These are phyloP conservation scores for Streptopelia turtur DNA, from an alignment of 2,797 vertebrate species.

Conservation along the genomic window DNA sequence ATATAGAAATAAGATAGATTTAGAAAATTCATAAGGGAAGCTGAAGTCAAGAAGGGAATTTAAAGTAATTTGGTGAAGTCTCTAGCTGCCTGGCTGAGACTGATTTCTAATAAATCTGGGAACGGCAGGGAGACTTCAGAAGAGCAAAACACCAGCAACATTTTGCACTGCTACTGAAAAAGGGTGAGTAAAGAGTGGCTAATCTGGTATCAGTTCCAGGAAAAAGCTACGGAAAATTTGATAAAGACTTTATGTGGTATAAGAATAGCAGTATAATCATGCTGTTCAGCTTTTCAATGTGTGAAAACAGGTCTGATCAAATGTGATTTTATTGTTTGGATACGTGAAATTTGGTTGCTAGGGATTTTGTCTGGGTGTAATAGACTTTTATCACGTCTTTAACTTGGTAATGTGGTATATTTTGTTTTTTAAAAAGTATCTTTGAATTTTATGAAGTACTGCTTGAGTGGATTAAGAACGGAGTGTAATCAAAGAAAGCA, in stretches of 20 bases:
- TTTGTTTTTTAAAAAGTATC: neutral
- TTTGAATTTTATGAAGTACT: neutral
- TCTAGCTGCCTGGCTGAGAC: neutral
- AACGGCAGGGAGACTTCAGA: neutral
- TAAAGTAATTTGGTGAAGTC: constrained; percentile 4
- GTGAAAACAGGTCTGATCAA: neutral
- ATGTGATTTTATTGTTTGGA: neutral
- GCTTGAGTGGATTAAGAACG: neutral
- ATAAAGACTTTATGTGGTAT: neutral
- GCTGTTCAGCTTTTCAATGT: neutral
- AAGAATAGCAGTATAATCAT: neutral
- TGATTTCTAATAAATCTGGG: neutral
- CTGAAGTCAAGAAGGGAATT: constrained; percentile 8
- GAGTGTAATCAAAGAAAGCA: neutral
- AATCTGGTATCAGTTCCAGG: neutral
- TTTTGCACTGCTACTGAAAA: constrained; percentile 3
- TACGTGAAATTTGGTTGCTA: neutral
- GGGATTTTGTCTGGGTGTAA: neutral
- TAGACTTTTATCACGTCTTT: neutral
- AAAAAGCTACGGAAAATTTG: constrained; percentile 22
- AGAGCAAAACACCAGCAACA: neutral
- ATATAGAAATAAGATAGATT: constrained; percentile 15
- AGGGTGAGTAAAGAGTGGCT: neutral
- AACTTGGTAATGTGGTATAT: neutral
- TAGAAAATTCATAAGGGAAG: constrained; percentile 16